phyloP scores from a whole-genome alignment of 30 jellyfish, hydroid and myxozoan genomes.

The Cassiopea xamachana region DNA sequence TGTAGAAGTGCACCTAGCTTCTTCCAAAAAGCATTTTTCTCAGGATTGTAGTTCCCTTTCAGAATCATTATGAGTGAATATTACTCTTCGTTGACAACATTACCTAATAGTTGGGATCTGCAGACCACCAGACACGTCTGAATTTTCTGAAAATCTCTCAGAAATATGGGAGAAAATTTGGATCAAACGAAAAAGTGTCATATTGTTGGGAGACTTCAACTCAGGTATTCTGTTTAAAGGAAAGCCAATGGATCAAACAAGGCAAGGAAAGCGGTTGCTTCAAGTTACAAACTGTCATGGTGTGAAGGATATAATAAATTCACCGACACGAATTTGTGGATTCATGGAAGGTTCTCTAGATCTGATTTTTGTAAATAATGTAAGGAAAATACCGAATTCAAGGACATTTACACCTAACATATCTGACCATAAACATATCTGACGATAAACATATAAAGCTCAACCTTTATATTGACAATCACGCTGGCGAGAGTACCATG shows the following conservation, averaged over 20 bases:
- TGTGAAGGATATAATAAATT: constrained; percentile 18
- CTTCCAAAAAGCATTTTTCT: too few species aligned
- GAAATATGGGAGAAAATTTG: constrained; percentile 12
- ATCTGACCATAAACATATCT: constrained; percentile 41
- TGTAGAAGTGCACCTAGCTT: too few species aligned
- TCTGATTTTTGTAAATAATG: constrained; percentile 4
- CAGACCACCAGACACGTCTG: constrained; percentile 32
- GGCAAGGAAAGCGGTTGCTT: constrained; percentile 33
- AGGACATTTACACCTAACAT: constrained; percentile 39
- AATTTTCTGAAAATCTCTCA: constrained; percentile 14
- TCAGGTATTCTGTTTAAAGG: constrained; percentile 34
- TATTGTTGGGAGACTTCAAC: constrained; percentile 45
- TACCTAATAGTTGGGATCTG: constrained; percentile 34
- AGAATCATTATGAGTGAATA: constrained; percentile 52
- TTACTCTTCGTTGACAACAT: constrained; percentile 35
- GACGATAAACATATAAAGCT: constrained; percentile 8
- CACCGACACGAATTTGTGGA: constrained; percentile 47
- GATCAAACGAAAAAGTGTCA: background rate
- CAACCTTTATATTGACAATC: background rate
- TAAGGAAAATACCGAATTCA: constrained; percentile 18
- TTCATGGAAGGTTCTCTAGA: constrained; percentile 10
- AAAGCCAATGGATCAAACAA: constrained; percentile 20
- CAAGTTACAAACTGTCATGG: constrained; percentile 12
- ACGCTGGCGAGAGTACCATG: constrained; percentile 24
- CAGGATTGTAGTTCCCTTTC: too few species aligned